Percentiles rank a stretch among this genome's conserved stretches.
These are phyloP conservation scores for Pollenia griseotomentosa DNA, from an alignment of 2,888 invertebrate genomes.

Conservation along the genomic window DNA sequence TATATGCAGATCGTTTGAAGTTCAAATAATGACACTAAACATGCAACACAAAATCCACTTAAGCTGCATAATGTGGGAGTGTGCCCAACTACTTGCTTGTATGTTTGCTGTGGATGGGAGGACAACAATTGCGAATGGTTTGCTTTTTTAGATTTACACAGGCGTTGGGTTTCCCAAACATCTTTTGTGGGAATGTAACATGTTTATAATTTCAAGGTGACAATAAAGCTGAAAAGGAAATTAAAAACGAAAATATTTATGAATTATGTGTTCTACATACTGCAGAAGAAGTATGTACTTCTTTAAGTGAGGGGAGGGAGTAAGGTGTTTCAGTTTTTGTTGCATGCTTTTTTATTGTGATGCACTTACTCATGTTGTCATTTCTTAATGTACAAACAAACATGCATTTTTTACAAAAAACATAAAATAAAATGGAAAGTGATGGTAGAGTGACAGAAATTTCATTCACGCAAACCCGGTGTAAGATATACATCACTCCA, in stretches of 20 bases:
- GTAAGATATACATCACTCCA: no score
- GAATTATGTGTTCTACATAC: conserved; percentile 1
- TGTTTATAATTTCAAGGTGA: conserved; percentile 53
- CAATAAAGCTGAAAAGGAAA: conserved; percentile 31
- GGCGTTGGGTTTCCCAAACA: conserved; percentile 14
- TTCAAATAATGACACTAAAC: conserved; percentile 69
- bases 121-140: conserved; percentile 36
- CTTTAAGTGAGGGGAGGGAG: no score
- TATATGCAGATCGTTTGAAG: conserved; percentile 68
- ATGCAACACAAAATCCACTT: conserved; percentile 67
- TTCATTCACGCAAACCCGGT: no score
- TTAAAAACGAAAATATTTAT: conserved; percentile 43
- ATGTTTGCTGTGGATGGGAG: background rate
- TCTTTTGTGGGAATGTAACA: background rate
- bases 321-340: background rate
- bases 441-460: no score
- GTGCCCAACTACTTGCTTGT: conserved; percentile 17
- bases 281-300: conserved; percentile 12
- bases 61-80: conserved; percentile 60
- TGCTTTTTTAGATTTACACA: background rate
- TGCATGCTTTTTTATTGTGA: background rate
- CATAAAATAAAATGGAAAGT: background rate
- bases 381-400: conserved; percentile 14
- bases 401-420: conserved; percentile 19
- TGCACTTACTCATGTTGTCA: background rate